Conservation (phyloP, 2,888 invertebrate species). For the Tryphoninae sp. region DNA sequence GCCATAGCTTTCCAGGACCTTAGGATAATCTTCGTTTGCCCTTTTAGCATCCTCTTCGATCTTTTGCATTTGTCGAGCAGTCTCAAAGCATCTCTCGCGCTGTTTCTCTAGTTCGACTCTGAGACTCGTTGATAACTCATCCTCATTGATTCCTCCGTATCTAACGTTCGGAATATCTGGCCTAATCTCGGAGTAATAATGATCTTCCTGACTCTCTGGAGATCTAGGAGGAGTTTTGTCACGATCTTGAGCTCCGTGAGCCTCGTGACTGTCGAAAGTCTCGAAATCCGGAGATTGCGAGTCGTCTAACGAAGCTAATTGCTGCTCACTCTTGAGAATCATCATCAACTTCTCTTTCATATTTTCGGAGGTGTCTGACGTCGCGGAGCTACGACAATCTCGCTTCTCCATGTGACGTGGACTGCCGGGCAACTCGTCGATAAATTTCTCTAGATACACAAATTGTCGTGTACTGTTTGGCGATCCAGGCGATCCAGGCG, state of each 20-base stretch:
- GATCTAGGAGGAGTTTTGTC: slow-evolving; percentile 9
- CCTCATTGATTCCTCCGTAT: slow-evolving; percentile 18
- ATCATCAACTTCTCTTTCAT: neutral
- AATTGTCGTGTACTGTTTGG: slow-evolving; percentile 49
- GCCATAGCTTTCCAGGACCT: slow-evolving; percentile 60
- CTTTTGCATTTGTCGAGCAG: slow-evolving; percentile 73
- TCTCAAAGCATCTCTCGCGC: slow-evolving; percentile 76
- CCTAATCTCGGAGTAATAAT: neutral
- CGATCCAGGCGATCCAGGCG: slow-evolving; percentile 39
- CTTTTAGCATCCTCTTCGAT: slow-evolving; percentile 69
- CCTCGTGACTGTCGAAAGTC: slow-evolving; percentile 58
- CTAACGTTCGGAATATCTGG: neutral
- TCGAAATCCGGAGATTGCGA: slow-evolving; percentile 6
- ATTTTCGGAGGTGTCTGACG: neutral
- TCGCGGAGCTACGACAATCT: neutral
- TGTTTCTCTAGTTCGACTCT: slow-evolving; percentile 72
- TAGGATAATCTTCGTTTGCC: slow-evolving; percentile 49
- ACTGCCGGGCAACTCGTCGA: slow-evolving; percentile 21
- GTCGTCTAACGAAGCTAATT: slow-evolving; percentile 42
- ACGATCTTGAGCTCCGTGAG: neutral
- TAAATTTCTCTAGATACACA: slow-evolving; percentile 41
- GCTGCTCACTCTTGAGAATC: slow-evolving; percentile 38
- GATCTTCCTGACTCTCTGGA: neutral
- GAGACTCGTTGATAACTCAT: slow-evolving; percentile 70
- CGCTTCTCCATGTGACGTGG: neutral